Conservation (phyloP, 2,888 invertebrate species). For the Dicyrtoma fusca region DNA sequence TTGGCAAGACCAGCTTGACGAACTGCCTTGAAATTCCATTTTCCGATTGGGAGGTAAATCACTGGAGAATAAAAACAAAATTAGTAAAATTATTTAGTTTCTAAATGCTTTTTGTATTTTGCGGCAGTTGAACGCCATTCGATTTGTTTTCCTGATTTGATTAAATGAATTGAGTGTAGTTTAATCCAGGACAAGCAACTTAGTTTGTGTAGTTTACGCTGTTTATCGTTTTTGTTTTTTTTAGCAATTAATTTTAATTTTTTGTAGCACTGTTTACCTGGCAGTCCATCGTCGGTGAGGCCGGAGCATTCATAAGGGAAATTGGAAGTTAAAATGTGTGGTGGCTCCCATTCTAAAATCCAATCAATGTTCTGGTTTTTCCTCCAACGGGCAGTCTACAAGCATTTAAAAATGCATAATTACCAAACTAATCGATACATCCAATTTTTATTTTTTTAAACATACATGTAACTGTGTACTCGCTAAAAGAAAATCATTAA, state of each 20-base stretch:
- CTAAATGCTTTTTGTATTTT: neutral
- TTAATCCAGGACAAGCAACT: too few species aligned
- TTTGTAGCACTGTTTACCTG: neutral
- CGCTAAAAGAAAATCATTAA: too few species aligned
- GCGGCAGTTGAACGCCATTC: too few species aligned
- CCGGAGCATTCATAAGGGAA: constrained; percentile 33
- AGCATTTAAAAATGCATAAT: too few species aligned
- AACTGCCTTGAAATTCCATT: constrained; percentile 19
- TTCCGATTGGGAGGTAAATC: constrained; percentile 14
- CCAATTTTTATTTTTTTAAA: too few species aligned
- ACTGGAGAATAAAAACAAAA: constrained; percentile 17
- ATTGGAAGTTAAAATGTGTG: neutral
- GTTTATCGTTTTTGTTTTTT: too few species aligned
- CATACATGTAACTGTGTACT: too few species aligned
- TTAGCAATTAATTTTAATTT: too few species aligned
- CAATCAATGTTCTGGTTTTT: neutral
- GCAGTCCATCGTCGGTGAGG: constrained; percentile 9
- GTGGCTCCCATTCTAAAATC: constrained; percentile 23
- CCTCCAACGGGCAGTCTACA: constrained; percentile 26
- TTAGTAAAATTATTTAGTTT: neutral
- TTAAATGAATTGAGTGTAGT: too few species aligned
- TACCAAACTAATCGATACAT: too few species aligned
- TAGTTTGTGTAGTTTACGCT: too few species aligned
- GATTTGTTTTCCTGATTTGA: too few species aligned
- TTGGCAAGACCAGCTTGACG: neutral